Evolutionary conservation across 1,140 invertebrate species (phyloP), one percentile per base, ranked within the genome.

Genomic region (Bilobella aurantiaca): DNA sequence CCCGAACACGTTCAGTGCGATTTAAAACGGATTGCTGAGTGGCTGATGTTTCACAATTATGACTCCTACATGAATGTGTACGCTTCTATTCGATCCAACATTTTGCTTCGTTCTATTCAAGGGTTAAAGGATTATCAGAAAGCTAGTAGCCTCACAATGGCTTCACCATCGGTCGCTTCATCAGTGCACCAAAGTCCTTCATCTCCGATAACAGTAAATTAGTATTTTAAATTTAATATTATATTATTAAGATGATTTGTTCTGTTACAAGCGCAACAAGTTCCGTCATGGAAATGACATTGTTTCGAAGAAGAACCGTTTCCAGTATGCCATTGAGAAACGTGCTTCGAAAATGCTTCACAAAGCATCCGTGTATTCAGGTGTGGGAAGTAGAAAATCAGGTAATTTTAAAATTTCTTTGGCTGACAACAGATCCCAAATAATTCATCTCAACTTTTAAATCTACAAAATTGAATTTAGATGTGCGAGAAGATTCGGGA

Each of bases 311-410:
- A 63, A 66, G 27, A 66, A 31, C 21, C 30, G 63, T 68, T 73
- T 72, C 65, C 73, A 74, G 31, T 73, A 73, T 73, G 88, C 85
- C 23, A 82, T 91, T 57, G 89, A 92, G 73, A 89, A 89, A 71
- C 89, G 91, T 75, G 91, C 91, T 0, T 90, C 89, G 65, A 88
- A 89, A 76, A 88, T 92, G 80, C 80, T 93, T 70, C 78, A 90
- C 74, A 89, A 87, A 74, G 91, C 89, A 0, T 89, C 89, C 0
- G 88, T 89, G 1, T 78, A 88, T 27, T 53, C 49, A 5, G 82
- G 81, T 29, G 76, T 87, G 8, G 84, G 84, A 0, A 78, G 78
- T 58, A 78, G 78, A 71, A 78, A 76, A 75, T 77, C 74, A 73
- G 78, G 73, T 71, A 78, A 73, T 66, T 79, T 57, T 34, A n/a